phyloP scores from a whole-genome alignment of 2,888 invertebrate species.

The Amphipoea oculea region DNA sequence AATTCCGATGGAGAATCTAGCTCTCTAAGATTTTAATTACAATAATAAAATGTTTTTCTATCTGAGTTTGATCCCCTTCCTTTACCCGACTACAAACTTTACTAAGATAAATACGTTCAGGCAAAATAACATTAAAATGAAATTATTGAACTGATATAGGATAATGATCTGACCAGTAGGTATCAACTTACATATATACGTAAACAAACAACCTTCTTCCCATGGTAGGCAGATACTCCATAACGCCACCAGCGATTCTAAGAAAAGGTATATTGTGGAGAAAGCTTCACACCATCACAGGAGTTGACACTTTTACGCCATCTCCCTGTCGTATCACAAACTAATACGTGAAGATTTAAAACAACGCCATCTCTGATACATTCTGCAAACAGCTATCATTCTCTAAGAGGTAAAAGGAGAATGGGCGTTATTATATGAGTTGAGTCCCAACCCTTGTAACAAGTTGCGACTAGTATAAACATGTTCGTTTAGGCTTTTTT shows the following conservation, averaged over 20 bases:
- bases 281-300: background rate
- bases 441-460: too few species aligned
- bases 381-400: background rate
- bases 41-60: background rate
- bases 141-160: background rate
- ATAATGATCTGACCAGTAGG: conserved; percentile 1
- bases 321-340: background rate
- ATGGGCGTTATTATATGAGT: too few species aligned
- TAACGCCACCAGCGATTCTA: background rate
- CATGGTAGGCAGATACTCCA: too few species aligned
- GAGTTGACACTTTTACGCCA: background rate
- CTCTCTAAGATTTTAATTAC: too few species aligned
- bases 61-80: background rate
- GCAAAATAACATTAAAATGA: background rate
- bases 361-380: conserved; percentile 12
- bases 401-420: too few species aligned
- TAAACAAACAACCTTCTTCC: too few species aligned
- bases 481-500: too few species aligned
- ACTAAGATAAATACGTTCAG: background rate
- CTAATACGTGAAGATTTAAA: conserved; percentile 4
- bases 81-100: background rate
- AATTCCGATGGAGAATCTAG: too few species aligned
- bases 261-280: background rate
- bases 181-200: background rate
- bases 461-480: too few species aligned